A percentile compares a stretch with the other conserved stretches of the same genome.
phyloP scores from a whole-genome alignment of 2,888 invertebrate genomes.

The Serrognathus titanus region DNA sequence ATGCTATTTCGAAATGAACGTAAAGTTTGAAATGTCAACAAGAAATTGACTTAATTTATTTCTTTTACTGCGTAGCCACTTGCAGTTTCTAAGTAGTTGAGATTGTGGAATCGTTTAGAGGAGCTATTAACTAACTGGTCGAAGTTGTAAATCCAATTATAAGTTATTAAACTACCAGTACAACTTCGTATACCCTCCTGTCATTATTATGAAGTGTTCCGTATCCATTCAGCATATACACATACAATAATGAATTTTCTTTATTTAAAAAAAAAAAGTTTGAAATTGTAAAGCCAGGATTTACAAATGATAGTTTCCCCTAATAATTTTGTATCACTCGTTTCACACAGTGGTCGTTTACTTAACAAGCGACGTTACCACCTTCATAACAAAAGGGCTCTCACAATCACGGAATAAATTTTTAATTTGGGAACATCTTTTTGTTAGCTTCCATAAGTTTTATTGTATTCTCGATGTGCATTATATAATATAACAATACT shows the following conservation, averaged over 20 bases:
- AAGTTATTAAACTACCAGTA: neutral
- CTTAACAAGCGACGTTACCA: constrained; percentile 15
- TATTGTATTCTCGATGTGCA: constrained; percentile 14
- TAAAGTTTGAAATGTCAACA: neutral
- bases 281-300: no score
- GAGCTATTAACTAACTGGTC: constrained; percentile 1
- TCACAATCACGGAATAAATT: constrained; percentile 21
- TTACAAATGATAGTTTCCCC: no score
- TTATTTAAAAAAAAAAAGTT: no score
- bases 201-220: no score
- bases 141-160: constrained; percentile 6
- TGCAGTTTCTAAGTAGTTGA: neutral
- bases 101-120: constrained; percentile 3
- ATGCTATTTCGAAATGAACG: neutral
- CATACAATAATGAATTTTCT: no score
- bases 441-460: constrained; percentile 11
- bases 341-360: no score
- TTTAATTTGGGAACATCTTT: constrained; percentile 27
- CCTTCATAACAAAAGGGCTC: constrained; percentile 18
- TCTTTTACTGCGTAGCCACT: no score
- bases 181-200: no score
- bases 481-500: constrained; percentile 22
- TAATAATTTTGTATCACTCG: no score
- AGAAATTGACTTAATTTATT: no score
- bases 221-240: no score